These are phyloP conservation scores for Nasonia vitripennis DNA, from an alignment of 1,140 invertebrate species.

Conservation along the genomic window DNA sequence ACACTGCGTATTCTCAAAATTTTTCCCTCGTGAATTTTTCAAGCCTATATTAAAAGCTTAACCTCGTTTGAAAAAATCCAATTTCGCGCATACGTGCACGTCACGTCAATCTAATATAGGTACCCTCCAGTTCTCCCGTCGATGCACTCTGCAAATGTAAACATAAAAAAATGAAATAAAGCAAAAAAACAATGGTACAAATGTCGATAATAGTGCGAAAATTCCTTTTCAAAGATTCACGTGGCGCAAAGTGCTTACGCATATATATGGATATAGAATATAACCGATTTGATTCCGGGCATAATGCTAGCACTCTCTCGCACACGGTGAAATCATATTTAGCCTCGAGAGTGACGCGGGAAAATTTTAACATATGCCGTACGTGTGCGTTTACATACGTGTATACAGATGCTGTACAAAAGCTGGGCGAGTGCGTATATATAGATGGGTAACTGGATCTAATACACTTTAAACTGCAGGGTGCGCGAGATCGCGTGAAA, in stretches of 20 bases:
- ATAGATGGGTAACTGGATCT: constrained; percentile 31
- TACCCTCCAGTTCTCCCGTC: not conserved
- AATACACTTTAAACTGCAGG: constrained; percentile 16
- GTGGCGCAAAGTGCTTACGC: not conserved
- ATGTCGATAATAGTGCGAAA: not conserved
- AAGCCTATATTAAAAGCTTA: no score
- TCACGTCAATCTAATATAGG: not conserved
- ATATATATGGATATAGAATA: not conserved
- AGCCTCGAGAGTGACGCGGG: not conserved
- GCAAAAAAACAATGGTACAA: no score
- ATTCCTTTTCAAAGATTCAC: not conserved
- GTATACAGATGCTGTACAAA: not conserved
- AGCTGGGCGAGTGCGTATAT: no score
- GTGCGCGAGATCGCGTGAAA: constrained; percentile 9
- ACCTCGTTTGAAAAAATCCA: no score
- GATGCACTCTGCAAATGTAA: not conserved
- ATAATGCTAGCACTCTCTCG: not conserved
- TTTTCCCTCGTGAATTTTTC: no score
- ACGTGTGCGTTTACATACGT: not conserved
- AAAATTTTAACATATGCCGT: constrained; percentile 21
- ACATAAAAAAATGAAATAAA: not conserved
- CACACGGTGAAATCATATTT: not conserved
- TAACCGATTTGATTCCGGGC: not conserved
- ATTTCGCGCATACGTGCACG: no score
- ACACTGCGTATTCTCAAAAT: no score